Base-by-base conservation (phyloP, 2,797 vertebrate species). In the Pipistrellus kuhlii region DNA sequence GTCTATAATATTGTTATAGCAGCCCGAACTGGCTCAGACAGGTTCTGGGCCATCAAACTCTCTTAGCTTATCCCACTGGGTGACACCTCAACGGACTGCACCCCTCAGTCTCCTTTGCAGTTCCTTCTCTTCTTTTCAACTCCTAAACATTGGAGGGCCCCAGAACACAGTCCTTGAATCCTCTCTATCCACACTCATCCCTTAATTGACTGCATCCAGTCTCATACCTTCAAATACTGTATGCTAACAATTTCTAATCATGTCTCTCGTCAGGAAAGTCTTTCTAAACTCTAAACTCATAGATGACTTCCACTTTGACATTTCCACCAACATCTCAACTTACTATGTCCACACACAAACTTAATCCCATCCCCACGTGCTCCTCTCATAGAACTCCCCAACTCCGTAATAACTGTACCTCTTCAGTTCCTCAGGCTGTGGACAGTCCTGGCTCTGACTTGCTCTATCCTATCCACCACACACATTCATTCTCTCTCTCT, bases 21-120 rank as follows among this genome's bases (percentile, higher is more conserved):
- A 1, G 41, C n/a, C 23, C 5, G 0, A 38, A 20, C 41, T 4
- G 1, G 30, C n/a, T 7, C 4, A 23, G 71, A 38, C 23, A 12
- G 64, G 10, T 57, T 30, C 66, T 30, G 66, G 68, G 51, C 38
- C 38, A 59, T 6, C 30, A 10, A 27, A 30, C 8, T n/a, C 21
- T 30, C 66, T 30, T 10, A 9, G 35, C 51, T n/a, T 11, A 66
- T 30, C 68, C 27, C 32, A 30, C 57, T 8, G 15, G 15, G 7
- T 3, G 3, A 20, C n/a, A 30, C 68, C 44, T 51, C 25, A 18
- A 18, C 4, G 5, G 27, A 3, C 30, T 51, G 17, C 41, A n/a
- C 2, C 3, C n/a, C n/a, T 46, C 21, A 3, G 38, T 51, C 11
- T 90, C 51, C 66, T 38, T 21, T 8, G 12, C 44, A 9, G 41